These are phyloP conservation scores for Cryptomyrus ogoouensis DNA, from an alignment of 2,113 vertebrate species.

Conservation along the genomic window DNA sequence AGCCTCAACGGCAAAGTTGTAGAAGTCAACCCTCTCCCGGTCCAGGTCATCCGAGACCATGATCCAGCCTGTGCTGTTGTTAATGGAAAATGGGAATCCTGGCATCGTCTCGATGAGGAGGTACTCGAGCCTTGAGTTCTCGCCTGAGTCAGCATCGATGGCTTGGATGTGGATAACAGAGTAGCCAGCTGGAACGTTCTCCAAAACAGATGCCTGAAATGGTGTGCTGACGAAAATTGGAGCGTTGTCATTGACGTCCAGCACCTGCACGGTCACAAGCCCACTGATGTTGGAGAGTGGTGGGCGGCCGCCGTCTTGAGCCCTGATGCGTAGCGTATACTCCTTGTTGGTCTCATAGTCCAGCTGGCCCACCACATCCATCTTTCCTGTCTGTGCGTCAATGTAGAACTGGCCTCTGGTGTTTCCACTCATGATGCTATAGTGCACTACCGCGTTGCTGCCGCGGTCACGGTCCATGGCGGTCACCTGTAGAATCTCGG, in stretches of 20 bases:
- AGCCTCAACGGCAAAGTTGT: conserved; percentile 83
- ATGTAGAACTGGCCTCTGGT: conserved; percentile 91
- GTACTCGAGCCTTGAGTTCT: conserved; percentile 83
- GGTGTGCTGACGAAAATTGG: conserved; percentile 94
- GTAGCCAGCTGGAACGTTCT: conserved; percentile 86
- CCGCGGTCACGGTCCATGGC: conserved; percentile 83
- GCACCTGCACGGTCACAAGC: conserved; percentile 81
- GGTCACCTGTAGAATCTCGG: conserved; percentile 72
- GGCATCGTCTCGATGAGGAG: conserved; percentile 64
- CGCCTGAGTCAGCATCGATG: conserved; percentile 82
- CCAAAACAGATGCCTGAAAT: conserved; percentile 87
- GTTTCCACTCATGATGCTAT: conserved; percentile 95
- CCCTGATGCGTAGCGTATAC: conserved; percentile 78
- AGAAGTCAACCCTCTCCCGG: conserved; percentile 83
- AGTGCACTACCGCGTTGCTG: conserved; percentile 84
- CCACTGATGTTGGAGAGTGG: conserved; percentile 89
- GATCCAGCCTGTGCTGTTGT: conserved; percentile 91
- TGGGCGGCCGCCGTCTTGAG: conserved; percentile 85
- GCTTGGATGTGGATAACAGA: conserved; percentile 89
- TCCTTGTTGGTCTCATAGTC: conserved; percentile 91
- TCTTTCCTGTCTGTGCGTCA: conserved; percentile 80
- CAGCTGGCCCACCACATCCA: conserved; percentile 82
- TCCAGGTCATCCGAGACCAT: conserved; percentile 81
- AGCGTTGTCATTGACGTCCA: conserved; percentile 87
- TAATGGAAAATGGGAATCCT: conserved; percentile 80